phyloP scores from a whole-genome alignment of 1,140 invertebrate species.

The Hormaphis cornu region DNA sequence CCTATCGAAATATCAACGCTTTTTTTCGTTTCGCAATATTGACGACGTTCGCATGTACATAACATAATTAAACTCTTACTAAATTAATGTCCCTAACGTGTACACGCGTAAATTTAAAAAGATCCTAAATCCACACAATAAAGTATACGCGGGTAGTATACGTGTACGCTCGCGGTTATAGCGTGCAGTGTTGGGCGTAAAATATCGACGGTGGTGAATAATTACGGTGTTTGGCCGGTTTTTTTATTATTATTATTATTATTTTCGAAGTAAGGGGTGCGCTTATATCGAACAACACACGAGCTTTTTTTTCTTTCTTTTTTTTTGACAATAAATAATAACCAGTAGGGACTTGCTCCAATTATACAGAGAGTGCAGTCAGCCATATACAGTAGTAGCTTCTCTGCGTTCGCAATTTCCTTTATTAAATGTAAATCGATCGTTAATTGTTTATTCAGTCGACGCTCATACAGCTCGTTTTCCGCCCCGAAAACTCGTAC shows the following conservation, averaged over 20 bases:
- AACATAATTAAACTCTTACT: conserved; percentile 26
- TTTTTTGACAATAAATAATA: conserved; percentile 32
- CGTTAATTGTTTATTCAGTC: conserved; percentile 31
- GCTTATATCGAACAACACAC: conserved; percentile 17
- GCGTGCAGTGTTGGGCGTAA: not conserved
- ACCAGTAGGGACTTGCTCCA: conserved; percentile 22
- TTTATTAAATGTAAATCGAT: conserved; percentile 33
- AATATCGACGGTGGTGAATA: conserved; percentile 27
- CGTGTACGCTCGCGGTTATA: not conserved
- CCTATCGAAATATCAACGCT: not conserved
- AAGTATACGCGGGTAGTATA: not conserved
- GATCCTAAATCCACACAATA: conserved; percentile 29
- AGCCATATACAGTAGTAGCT: too few relatives aligned
- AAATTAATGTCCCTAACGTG: conserved; percentile 23
- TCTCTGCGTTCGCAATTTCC: conserved; percentile 30
- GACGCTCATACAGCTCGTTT: conserved; percentile 29
- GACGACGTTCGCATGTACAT: not conserved
- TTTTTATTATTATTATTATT: conserved; percentile 13
- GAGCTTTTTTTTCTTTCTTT: conserved; percentile 3
- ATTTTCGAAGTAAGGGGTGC: conserved; percentile 12
- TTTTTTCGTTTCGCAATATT: conserved; percentile 5
- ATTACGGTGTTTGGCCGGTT: conserved; percentile 23
- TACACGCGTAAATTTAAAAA: conserved; percentile 1
- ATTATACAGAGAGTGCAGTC: conserved; percentile 22
- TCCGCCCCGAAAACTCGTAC: conserved; percentile 26